Conservation (phyloP, 1,140 invertebrate species). For the Drosophila simulans region DNA sequence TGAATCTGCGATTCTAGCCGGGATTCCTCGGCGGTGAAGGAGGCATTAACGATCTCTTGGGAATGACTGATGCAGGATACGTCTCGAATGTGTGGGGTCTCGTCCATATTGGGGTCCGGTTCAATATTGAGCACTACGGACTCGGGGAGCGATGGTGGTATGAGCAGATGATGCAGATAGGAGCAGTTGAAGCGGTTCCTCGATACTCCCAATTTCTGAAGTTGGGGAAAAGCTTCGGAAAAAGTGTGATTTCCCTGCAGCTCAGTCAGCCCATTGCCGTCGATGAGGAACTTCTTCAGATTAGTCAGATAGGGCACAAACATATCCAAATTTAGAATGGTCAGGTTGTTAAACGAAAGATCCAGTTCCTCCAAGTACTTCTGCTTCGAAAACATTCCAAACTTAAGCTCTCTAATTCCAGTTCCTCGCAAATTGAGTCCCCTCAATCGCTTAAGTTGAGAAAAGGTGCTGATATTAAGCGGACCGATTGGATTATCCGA, state of each 20-base stretch:
- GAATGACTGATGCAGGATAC: conserved; percentile 67
- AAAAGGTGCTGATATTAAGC: conserved; percentile 71
- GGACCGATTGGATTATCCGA: conserved; percentile 75
- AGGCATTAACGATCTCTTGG: neutral
- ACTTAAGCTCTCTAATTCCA: conserved; percentile 63
- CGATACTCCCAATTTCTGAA: conserved; percentile 73
- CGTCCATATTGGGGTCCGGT: conserved; percentile 57
- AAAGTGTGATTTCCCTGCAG: conserved; percentile 71
- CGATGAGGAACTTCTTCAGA: conserved; percentile 70
- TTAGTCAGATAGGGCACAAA: conserved; percentile 79
- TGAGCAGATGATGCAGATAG: conserved; percentile 72
- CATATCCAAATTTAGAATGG: conserved; percentile 73
- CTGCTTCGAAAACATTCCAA: conserved; percentile 82
- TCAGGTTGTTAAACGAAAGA: conserved; percentile 79
- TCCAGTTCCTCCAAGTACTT: conserved; percentile 72
- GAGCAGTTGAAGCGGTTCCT: conserved; percentile 79
- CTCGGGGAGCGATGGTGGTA: conserved; percentile 58
- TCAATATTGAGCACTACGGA: conserved; percentile 70
- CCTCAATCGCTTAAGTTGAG: conserved; percentile 64
- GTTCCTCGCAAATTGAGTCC: conserved; percentile 60
- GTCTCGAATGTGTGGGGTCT: conserved; percentile 77
- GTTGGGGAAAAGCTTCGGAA: conserved; percentile 60
- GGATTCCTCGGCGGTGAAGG: conserved; percentile 12
- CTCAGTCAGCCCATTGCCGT: conserved; percentile 72
- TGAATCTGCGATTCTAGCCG: conserved; percentile 23